Percentiles rank a stretch among this genome's conserved stretches.
Evolutionary conservation across 2,797 vertebrate genomes (phyloP).

Genomic region (Coranthus polyacanthus): DNA sequence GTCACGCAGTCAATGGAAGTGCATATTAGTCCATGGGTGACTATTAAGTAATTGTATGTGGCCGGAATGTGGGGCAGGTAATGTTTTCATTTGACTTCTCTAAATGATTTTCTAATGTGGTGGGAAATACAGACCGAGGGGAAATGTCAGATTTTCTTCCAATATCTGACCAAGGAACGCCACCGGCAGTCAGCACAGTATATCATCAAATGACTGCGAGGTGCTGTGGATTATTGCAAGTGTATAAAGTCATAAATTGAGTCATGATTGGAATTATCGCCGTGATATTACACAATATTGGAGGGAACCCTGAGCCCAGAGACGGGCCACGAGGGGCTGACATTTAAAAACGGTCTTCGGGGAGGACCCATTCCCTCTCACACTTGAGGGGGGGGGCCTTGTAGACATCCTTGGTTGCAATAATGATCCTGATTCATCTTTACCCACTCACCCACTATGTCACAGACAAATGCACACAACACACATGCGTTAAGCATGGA

Average conservation of each 20-base stretch:
- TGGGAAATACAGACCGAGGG: conserved; percentile 48
- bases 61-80: conserved; percentile 24
- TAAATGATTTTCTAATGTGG: conserved; percentile 67
- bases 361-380: conserved; percentile 64
- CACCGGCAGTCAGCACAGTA: not conserved
- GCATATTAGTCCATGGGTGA: conserved; percentile 47
- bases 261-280: conserved; percentile 69
- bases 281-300: conserved; percentile 57
- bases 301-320: conserved; percentile 54
- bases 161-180: conserved; percentile 14
- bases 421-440: conserved; percentile 74
- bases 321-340: conserved; percentile 54
- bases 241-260: conserved; percentile 64
- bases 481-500: not conserved
- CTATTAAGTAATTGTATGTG: conserved; percentile 46
- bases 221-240: conserved; percentile 56
- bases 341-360: conserved; percentile 71
- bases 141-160: conserved; percentile 69
- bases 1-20: conserved; percentile 65
- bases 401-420: conserved; percentile 59
- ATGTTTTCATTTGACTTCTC: conserved; percentile 64
- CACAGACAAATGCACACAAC: conserved; percentile 30
- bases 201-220: conserved; percentile 50
- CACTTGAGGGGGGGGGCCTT: conserved; percentile 54
- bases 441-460: conserved; percentile 43